A percentile compares a stretch with the other conserved stretches of the same genome.
Evolutionary conservation across 2,888 invertebrate genomes (phyloP).

Genomic region (Tholera decimalis): DNA sequence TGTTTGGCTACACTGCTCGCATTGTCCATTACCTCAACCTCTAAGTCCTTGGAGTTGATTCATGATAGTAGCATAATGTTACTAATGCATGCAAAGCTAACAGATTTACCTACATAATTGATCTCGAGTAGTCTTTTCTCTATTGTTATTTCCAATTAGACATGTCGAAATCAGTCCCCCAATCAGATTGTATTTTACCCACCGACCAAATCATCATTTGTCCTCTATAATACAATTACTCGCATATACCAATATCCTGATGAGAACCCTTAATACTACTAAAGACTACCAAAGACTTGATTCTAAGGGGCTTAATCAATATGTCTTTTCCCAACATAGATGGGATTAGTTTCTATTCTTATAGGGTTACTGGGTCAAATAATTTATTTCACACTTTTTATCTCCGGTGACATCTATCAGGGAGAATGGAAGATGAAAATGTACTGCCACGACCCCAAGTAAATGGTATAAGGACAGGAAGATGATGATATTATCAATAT

Average conservation of each 20-base stretch:
- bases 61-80: conserved; percentile 21
- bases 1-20: neutral
- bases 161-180: conserved; percentile 8
- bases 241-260: conserved; percentile 24
- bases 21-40: neutral
- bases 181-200: conserved; percentile 30
- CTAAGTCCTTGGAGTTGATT: neutral
- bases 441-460: too few relatives aligned
- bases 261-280: conserved; percentile 3
- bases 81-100: conserved; percentile 30
- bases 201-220: conserved; percentile 35
- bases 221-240: conserved; percentile 46
- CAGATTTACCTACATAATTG: neutral
- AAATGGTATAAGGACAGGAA: too few relatives aligned
- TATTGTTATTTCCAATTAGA: conserved; percentile 6
- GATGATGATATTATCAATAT: too few relatives aligned
- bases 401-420: too few relatives aligned
- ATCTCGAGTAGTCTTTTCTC: conserved; percentile 1
- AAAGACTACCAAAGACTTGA: conserved; percentile 21
- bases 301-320: neutral
- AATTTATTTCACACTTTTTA: too few relatives aligned
- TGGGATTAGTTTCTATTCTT: neutral
- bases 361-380: too few relatives aligned
- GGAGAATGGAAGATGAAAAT: too few relatives aligned
- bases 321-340: neutral